Evolutionary conservation across 2,797 vertebrate species (phyloP).

Genomic region (Cichlasoma orientale): DNA sequence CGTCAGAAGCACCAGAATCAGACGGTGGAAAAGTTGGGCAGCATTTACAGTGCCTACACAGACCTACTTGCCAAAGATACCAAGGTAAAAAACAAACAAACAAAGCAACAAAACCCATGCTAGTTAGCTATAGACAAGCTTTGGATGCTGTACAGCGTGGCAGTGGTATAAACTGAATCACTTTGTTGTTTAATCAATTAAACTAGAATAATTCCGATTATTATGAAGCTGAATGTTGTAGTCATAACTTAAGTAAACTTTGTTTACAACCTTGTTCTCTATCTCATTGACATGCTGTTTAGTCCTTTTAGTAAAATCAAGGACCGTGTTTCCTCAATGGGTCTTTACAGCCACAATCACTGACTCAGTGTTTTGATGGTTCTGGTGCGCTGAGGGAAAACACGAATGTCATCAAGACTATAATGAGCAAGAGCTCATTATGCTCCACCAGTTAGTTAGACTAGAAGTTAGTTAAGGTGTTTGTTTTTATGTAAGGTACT

Average conservation of each 20-base stretch:
- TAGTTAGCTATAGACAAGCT: not conserved
- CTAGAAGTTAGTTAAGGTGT: constrained; percentile 24
- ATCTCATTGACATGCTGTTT: not conserved
- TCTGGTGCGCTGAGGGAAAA: constrained; percentile 13
- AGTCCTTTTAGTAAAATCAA: constrained; percentile 8
- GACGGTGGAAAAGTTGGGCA: constrained; percentile 79
- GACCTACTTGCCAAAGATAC: constrained; percentile 86
- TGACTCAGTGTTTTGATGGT: constrained; percentile 43
- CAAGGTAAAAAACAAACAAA: constrained; percentile 74
- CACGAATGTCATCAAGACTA: constrained; percentile 27
- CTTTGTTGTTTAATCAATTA: not conserved
- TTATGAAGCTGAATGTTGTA: not conserved
- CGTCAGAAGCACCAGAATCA: constrained; percentile 77
- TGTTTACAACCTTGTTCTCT: not conserved
- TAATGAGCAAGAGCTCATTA: constrained; percentile 60
- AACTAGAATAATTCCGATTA: not conserved
- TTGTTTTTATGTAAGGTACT: constrained; percentile 39
- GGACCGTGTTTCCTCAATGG: constrained; percentile 9
- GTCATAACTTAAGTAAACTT: not conserved
- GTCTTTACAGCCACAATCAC: constrained; percentile 17
- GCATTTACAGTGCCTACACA: constrained; percentile 82
- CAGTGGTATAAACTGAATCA: not conserved
- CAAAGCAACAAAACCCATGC: not conserved
- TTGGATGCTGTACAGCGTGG: not conserved
- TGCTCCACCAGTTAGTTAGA: constrained; percentile 14